Evolutionary conservation across 2,797 vertebrate species (phyloP).

Genomic region (Bovichtus variegatus): DNA sequence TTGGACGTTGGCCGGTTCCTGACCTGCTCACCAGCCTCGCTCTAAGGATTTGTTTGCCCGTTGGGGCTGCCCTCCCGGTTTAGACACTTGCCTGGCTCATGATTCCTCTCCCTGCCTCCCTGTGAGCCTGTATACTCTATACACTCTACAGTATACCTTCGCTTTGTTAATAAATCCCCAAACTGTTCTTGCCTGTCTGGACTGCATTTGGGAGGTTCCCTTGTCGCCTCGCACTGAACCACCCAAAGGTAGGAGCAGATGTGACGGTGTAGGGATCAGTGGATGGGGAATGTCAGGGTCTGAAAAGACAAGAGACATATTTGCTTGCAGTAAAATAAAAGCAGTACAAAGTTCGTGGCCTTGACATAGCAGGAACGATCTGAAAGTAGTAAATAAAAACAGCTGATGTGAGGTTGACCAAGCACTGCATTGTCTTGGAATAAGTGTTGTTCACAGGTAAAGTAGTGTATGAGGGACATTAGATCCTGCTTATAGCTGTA

Average conservation of each 20-base stretch:
- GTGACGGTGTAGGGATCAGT: neutral
- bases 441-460: neutral
- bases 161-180: too few relatives aligned
- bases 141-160: too few relatives aligned
- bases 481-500: neutral
- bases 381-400: neutral
- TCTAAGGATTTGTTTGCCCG: too few relatives aligned
- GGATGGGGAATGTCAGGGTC: neutral
- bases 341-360: neutral
- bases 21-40: too few relatives aligned
- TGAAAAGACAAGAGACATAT: neutral
- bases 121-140: too few relatives aligned
- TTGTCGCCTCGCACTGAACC: neutral
- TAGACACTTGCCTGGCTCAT: too few relatives aligned
- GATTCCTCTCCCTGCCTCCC: too few relatives aligned
- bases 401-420: neutral
- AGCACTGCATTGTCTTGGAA: too few relatives aligned
- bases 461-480: neutral
- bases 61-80: too few relatives aligned
- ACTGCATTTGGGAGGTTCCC: neutral
- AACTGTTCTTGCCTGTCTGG: too few relatives aligned
- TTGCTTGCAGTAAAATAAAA: neutral
- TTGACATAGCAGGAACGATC: neutral
- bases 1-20: too few relatives aligned
- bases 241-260: neutral